Percentiles rank a stretch among this genome's conserved stretches.
Conservation (phyloP, 1,140 invertebrate genomes). For the Megalopta genalis region DNA sequence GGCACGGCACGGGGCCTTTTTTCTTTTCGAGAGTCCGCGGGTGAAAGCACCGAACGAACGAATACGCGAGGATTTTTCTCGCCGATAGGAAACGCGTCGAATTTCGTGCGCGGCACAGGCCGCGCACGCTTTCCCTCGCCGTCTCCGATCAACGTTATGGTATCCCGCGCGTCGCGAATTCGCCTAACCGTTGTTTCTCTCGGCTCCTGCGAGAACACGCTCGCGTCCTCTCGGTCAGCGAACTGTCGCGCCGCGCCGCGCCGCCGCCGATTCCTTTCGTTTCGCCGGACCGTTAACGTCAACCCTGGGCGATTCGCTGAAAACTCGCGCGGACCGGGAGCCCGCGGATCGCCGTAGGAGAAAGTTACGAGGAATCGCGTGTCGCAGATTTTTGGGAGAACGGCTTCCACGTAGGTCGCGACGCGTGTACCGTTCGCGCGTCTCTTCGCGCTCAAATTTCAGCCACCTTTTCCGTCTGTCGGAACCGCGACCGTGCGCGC, state of each 20-base stretch:
- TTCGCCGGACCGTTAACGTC: background rate
- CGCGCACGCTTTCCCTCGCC: conserved; percentile 13
- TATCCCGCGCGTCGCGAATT: conserved; percentile 1
- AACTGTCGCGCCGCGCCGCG: background rate
- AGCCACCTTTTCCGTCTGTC: background rate
- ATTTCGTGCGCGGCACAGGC: background rate
- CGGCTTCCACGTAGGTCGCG: background rate
- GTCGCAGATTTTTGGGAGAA: background rate
- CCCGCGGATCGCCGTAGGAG: no score
- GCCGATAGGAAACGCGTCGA: no score
- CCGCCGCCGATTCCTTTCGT: background rate
- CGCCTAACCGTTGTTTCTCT: background rate
- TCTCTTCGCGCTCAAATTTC: background rate
- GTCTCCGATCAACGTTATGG: conserved; percentile 14
- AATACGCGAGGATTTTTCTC: no score
- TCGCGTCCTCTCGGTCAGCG: background rate
- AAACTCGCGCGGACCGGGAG: no score
- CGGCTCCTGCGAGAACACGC: conserved; percentile 22
- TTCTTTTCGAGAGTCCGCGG: no score
- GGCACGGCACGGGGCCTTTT: no score
- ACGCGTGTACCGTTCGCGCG: no score
- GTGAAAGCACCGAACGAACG: no score
- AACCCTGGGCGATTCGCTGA: no score
- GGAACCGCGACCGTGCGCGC: background rate
- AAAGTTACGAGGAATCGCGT: background rate